A percentile compares a stretch with the other conserved stretches of the same genome.
Conservation (phyloP, 92 coral and sea anemone species). For the Palythoa grandiflora region DNA sequence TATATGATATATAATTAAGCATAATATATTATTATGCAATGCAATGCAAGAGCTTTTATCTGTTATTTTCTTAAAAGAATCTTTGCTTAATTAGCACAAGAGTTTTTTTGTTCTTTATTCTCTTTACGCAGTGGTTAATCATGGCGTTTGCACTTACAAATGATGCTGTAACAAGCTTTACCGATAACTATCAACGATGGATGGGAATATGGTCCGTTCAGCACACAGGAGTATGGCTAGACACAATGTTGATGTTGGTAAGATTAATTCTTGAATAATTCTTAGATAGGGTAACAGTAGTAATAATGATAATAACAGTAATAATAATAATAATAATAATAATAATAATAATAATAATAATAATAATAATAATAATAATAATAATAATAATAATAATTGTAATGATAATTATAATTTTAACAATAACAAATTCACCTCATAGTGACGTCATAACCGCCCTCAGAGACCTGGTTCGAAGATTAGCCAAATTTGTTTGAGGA, state of each 20-base stretch:
- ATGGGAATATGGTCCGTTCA: constrained; percentile 70
- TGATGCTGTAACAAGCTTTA: constrained; percentile 58
- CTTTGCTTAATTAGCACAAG: too few relatives aligned
- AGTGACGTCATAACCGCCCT: too few relatives aligned
- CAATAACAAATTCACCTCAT: too few relatives aligned
- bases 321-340: too few relatives aligned
- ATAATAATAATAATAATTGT: too few relatives aligned
- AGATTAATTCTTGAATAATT: background rate
- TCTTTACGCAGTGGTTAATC: constrained; percentile 36
- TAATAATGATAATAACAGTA: too few relatives aligned
- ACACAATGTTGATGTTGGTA: constrained; percentile 73
- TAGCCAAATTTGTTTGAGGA: background rate
- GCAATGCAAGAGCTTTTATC: background rate
- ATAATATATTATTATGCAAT: too few relatives aligned
- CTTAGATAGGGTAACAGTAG: too few relatives aligned
- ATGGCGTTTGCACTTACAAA: constrained; percentile 53
- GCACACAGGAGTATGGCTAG: constrained; percentile 76
- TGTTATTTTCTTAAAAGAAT: too few relatives aligned
- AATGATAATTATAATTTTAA: background rate
- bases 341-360: too few relatives aligned
- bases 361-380: background rate
- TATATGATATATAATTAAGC: too few relatives aligned
- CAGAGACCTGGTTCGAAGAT: too few relatives aligned
- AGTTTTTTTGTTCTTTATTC: background rate
- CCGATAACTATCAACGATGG: constrained; percentile 64